Evolutionary conservation across 2,888 invertebrate genomes (phyloP).

Genomic region (Fabriciana adippe): DNA sequence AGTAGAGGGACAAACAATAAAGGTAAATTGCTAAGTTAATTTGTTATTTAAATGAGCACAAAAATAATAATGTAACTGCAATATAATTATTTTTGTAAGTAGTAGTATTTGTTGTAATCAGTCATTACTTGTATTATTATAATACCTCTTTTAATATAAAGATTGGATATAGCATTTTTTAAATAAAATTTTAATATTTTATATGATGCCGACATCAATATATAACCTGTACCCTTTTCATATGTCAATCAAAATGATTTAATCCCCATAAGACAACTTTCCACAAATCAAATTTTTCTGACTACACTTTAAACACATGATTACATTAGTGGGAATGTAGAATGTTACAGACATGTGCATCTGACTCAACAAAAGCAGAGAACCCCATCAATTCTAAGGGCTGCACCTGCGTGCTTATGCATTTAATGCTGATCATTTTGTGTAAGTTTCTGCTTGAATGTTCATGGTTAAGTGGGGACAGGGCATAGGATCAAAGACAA

Average conservation of each 20-base stretch:
- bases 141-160: too few species aligned
- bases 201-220: too few species aligned
- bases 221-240: not conserved
- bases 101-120: too few species aligned
- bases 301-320: slow-evolving; percentile 31
- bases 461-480: slow-evolving; percentile 33
- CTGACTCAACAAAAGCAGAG: slow-evolving; percentile 34
- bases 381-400: slow-evolving; percentile 36
- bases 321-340: slow-evolving; percentile 40
- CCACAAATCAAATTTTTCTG: slow-evolving; percentile 1
- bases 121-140: too few species aligned
- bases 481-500: slow-evolving; percentile 24
- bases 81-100: not conserved
- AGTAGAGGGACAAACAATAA: slow-evolving; percentile 86
- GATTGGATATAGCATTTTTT: too few species aligned
- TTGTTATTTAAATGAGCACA: not conserved
- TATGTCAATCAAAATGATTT: slow-evolving; percentile 1
- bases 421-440: slow-evolving; percentile 35
- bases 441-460: slow-evolving; percentile 37
- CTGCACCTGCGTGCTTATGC: slow-evolving; percentile 36
- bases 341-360: slow-evolving; percentile 38
- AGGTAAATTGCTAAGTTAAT: slow-evolving; percentile 50
- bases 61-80: not conserved
- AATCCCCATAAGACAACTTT: not conserved
- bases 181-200: too few species aligned